phyloP scores from a whole-genome alignment of 2,888 invertebrate genomes.

The Heliconius aoede region DNA sequence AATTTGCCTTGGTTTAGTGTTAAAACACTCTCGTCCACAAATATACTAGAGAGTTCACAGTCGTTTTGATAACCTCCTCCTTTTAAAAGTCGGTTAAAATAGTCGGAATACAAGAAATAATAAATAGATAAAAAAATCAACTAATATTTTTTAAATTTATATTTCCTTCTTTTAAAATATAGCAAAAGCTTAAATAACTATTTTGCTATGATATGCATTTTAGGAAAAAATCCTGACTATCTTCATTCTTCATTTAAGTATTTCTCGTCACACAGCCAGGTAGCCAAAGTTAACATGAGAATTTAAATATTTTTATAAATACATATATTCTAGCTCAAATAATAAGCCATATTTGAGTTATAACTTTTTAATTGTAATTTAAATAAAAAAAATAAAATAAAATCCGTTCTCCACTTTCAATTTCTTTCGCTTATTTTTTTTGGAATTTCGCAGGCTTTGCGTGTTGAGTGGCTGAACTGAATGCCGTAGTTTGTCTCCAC shows the following conservation, averaged over 20 bases:
- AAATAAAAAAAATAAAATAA: too few relatives aligned
- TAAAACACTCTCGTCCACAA: background rate
- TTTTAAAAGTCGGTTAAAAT: background rate
- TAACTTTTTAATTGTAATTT: background rate
- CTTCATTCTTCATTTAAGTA: background rate
- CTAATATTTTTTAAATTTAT: background rate
- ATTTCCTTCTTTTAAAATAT: background rate
- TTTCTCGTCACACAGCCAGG: background rate
- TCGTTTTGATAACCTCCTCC: background rate
- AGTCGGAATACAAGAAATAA: background rate
- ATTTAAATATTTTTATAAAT: background rate
- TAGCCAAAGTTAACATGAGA: background rate
- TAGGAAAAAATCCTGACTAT: background rate
- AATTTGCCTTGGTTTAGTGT: background rate
- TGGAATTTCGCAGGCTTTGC: too few relatives aligned
- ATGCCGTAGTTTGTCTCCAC: too few relatives aligned
- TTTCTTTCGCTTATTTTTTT: too few relatives aligned
- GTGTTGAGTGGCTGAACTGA: too few relatives aligned
- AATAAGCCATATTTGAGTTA: background rate
- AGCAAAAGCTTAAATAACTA: background rate
- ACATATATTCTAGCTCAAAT: background rate
- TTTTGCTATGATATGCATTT: background rate
- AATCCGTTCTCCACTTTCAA: too few relatives aligned
- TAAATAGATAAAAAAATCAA: background rate
- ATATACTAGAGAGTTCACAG: background rate